These are phyloP conservation scores for Phalacrocorax brasilianus DNA, from an alignment of 2,113 vertebrate species.

Conservation along the genomic window DNA sequence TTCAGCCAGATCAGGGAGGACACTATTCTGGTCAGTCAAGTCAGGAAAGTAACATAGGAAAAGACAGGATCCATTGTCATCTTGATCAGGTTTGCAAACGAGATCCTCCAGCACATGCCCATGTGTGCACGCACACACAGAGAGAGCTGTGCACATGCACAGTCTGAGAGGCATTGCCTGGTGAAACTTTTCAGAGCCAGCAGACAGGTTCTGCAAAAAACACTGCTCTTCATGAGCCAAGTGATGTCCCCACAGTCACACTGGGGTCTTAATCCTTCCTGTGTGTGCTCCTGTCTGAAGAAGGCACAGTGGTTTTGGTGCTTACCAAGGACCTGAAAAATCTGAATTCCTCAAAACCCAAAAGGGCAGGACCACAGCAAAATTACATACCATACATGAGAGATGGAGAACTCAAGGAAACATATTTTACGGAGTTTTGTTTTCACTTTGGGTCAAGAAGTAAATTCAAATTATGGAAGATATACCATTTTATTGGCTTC, in stretches of 20 bases:
- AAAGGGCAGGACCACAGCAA: background rate
- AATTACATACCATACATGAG: background rate
- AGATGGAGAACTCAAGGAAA: background rate
- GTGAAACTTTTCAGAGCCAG: background rate
- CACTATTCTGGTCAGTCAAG: background rate
- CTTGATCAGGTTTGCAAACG: background rate
- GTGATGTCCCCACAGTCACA: background rate
- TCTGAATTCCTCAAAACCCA: background rate
- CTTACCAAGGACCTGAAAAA: background rate
- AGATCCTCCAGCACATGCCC: accelerated
- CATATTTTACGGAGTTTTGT: background rate
- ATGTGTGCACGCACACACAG: accelerated
- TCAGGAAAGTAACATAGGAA: background rate
- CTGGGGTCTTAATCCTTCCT: background rate
- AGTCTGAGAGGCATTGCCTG: background rate
- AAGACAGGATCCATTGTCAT: background rate
- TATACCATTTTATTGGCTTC: background rate
- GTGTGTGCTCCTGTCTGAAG: background rate
- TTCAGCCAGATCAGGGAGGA: background rate
- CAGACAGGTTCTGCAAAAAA: background rate
- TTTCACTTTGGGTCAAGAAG: background rate
- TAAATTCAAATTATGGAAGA: background rate
- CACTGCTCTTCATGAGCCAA: background rate
- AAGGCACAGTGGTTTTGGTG: background rate
- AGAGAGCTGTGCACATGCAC: background rate